Evolutionary conservation across 2,113 vertebrate genomes (phyloP), one percentile per base, ranked within the genome.

Genomic region (Cricetomys ansorgei): DNA sequence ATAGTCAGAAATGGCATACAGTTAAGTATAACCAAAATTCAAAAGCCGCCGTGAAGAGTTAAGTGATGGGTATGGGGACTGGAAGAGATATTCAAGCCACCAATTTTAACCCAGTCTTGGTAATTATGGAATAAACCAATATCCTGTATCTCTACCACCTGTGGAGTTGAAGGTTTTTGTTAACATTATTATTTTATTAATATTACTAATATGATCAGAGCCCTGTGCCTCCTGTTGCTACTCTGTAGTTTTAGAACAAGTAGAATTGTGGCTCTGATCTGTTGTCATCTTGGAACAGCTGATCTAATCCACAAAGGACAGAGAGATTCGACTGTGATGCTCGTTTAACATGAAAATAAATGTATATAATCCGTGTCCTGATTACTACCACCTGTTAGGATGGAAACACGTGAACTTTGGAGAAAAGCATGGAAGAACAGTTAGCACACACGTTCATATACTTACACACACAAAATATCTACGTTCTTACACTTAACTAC

Each of bases 171-270:
- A 50, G 76, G 37, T 16, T 84, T 96, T 95, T 95, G n/a, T n/a
- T n/a, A n/a, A n/a, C n/a, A n/a, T n/a, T n/a, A n/a, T n/a, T n/a
- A n/a, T n/a, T n/a, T n/a, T n/a, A n/a, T n/a, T n/a, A n/a, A n/a
- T n/a, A n/a, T n/a, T n/a, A n/a, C n/a, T n/a, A n/a, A n/a, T n/a
- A n/a, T n/a, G n/a, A n/a, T n/a, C n/a, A n/a, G n/a, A n/a, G n/a
- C n/a, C n/a, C 12, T 53, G 3, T 92, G 84, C 76, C 88, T 72
- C 40, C 84, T 93, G 16, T 94, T 10, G 21, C 15, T 97, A 73
- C 31, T 96, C 91, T 97, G 96, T 89, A 77, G 53, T 86, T 97
- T 27, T 59, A 67, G 69, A 96, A 86, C 37, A 93, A 75, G 55
- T 15, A 77, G 31, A 94, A n/a, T 90, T 97, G 92, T 92, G 94